Evolutionary conservation across 1,140 invertebrate genomes (phyloP).

Genomic region (Ceratina japonica): DNA sequence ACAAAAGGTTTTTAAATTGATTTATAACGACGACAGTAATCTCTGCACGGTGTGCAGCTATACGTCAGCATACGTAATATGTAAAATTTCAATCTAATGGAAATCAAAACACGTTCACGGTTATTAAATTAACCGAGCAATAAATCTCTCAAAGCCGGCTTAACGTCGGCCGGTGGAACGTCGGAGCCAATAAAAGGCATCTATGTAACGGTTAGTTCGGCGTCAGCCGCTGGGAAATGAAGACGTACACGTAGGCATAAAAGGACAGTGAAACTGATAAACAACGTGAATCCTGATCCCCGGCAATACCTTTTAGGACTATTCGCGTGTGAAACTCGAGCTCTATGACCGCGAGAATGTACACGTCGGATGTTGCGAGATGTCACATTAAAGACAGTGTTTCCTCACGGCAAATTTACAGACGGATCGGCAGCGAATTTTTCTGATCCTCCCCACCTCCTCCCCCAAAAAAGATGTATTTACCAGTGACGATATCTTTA

Average conservation of each 20-base stretch:
- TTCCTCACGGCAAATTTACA: conserved; percentile 37
- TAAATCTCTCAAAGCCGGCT: not conserved
- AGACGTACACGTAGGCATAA: conserved; percentile 45
- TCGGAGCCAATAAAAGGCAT: conserved; percentile 2
- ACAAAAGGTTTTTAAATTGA: not conserved
- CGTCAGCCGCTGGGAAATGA: conserved; percentile 31
- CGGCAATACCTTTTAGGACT: conserved; percentile 46
- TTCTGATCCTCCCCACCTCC: too few species aligned
- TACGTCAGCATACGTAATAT: not conserved
- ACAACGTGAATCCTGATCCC: conserved; percentile 36
- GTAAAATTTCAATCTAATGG: not conserved
- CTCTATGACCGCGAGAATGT: conserved; percentile 37
- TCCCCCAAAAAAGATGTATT: conserved; percentile 12
- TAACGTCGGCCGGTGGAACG: conserved; percentile 15
- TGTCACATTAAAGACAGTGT: conserved; percentile 24
- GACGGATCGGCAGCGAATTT: conserved; percentile 23
- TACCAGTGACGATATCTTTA: conserved; percentile 48
- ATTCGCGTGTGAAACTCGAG: conserved; percentile 48
- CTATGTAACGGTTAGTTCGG: not conserved
- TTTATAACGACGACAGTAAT: not conserved
- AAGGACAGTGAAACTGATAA: conserved; percentile 46
- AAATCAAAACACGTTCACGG: not conserved
- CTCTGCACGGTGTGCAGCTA: not conserved
- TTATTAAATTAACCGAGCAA: not conserved
- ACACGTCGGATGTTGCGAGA: conserved; percentile 18